phyloP scores from a whole-genome alignment of 2,113 vertebrate species.

The Plecotus auritus region DNA sequence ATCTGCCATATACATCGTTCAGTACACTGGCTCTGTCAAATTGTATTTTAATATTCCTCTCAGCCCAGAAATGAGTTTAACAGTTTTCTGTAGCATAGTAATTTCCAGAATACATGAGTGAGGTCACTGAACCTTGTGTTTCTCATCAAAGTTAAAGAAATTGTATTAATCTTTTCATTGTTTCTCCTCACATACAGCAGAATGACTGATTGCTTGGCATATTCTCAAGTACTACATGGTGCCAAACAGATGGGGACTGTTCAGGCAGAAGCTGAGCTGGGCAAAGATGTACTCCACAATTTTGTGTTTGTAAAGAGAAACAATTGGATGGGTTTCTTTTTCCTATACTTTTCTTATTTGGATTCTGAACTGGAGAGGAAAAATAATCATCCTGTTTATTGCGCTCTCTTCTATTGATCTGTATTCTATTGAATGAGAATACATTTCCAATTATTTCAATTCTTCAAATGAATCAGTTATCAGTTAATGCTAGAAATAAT shows the following conservation, averaged over 20 bases:
- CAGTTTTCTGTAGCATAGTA: not conserved
- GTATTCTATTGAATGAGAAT: not conserved
- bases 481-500: not conserved
- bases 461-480: not conserved
- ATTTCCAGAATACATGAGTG: constrained; percentile 13
- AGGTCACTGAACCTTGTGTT: constrained; percentile 22
- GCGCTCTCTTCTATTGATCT: not conserved
- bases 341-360: not conserved
- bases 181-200: not conserved
- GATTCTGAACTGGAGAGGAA: not conserved
- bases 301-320: constrained; percentile 34
- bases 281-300: not conserved
- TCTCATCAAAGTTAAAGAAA: constrained; percentile 32
- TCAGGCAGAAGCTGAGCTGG: constrained; percentile 26
- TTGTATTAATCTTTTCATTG: constrained; percentile 57
- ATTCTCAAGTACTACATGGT: not conserved
- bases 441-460: not conserved
- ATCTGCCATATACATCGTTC: not conserved
- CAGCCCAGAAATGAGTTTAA: constrained; percentile 30
- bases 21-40: not conserved
- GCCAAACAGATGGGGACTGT: constrained; percentile 40
- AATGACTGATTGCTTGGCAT: constrained; percentile 48
- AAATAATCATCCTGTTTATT: constrained; percentile 6
- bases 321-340: not conserved
- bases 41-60: constrained; percentile 43